Evolutionary conservation across 1,140 invertebrate species (phyloP).

Genomic region (Phymastichus coffea): DNA sequence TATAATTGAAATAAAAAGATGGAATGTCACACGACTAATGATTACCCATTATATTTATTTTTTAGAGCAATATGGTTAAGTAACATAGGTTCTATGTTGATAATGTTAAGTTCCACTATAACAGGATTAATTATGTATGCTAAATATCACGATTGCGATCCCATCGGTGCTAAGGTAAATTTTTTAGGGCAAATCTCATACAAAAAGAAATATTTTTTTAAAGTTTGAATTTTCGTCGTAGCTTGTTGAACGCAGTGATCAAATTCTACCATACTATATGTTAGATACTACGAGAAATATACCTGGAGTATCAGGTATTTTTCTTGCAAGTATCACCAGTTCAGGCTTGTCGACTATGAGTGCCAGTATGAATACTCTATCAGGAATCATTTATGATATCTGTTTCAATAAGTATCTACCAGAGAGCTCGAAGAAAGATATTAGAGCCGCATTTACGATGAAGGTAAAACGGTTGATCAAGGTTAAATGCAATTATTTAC

Average conservation of each 20-base stretch:
- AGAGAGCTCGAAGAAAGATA: conserved; percentile 37
- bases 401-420: conserved; percentile 53
- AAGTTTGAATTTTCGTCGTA: background rate
- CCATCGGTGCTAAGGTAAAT: conserved; percentile 46
- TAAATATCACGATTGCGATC: conserved; percentile 65
- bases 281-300: conserved; percentile 60
- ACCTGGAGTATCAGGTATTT: conserved; percentile 67
- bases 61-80: background rate
- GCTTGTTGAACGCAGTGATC: conserved; percentile 48
- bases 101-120: background rate
- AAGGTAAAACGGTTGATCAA: conserved; percentile 32
- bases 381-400: conserved; percentile 62
- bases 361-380: conserved; percentile 56
- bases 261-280: conserved; percentile 63
- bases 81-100: background rate
- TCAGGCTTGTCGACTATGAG: conserved; percentile 62
- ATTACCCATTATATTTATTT: conserved; percentile 62
- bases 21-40: conserved; percentile 49
- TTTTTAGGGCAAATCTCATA: background rate
- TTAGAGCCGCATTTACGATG: conserved; percentile 44
- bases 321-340: conserved; percentile 70
- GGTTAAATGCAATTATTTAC: background rate
- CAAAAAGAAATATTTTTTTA: background rate
- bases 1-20: no score
- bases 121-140: conserved; percentile 63